phyloP scores from a whole-genome alignment of 2,888 invertebrate species.

The Rutpela maculata region DNA sequence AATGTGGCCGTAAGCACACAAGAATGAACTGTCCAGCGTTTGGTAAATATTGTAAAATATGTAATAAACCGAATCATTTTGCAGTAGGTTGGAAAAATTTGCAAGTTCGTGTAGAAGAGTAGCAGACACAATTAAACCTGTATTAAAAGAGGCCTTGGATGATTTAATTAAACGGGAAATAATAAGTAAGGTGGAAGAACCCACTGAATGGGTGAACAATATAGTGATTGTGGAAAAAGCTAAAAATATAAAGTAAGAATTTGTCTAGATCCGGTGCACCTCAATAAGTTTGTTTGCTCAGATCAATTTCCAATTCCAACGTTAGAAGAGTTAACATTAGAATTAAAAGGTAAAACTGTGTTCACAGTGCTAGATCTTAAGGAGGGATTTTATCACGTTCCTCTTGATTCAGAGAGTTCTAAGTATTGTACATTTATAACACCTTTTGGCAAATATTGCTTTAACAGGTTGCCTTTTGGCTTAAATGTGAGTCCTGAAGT shows the following conservation, averaged over 20 bases:
- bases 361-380: slow-evolving; percentile 59
- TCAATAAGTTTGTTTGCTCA: slow-evolving; percentile 45
- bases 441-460: slow-evolving; percentile 47
- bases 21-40: slow-evolving; percentile 44
- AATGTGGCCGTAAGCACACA: slow-evolving; percentile 47
- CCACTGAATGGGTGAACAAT: slow-evolving; percentile 49
- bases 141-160: slow-evolving; percentile 45
- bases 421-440: slow-evolving; percentile 54
- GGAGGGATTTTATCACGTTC: slow-evolving; percentile 57
- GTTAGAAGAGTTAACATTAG: slow-evolving; percentile 54
- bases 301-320: slow-evolving; percentile 53
- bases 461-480: slow-evolving; percentile 36
- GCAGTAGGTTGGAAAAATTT: slow-evolving; percentile 44
- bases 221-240: slow-evolving; percentile 49
- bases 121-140: slow-evolving; percentile 43
- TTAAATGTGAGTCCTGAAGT: slow-evolving; percentile 32
- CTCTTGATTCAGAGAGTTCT: slow-evolving; percentile 47
- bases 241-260: slow-evolving; percentile 41
- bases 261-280: slow-evolving; percentile 47
- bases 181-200: slow-evolving; percentile 48
- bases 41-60: slow-evolving; percentile 47
- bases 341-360: slow-evolving; percentile 54
- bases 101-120: slow-evolving; percentile 47
- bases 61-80: slow-evolving; percentile 51
- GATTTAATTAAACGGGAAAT: slow-evolving; percentile 46